These are phyloP conservation scores for Catocala nupta DNA, from an alignment of 2,888 invertebrate species.

Conservation along the genomic window DNA sequence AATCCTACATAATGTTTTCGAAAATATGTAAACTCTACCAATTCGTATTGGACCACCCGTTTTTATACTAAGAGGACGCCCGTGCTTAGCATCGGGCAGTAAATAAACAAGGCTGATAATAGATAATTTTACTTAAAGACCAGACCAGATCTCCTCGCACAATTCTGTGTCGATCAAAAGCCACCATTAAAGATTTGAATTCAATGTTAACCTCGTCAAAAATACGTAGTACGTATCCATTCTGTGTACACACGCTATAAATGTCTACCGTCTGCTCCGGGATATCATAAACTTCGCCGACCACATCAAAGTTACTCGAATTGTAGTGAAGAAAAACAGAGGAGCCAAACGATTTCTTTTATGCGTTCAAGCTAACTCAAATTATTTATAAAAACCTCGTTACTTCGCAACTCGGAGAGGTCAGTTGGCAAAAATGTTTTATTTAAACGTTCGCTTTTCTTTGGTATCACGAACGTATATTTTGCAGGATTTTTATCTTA, in stretches of 20 bases:
- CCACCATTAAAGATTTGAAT: neutral
- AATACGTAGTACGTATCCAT: constrained; percentile 17
- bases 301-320: constrained; percentile 50
- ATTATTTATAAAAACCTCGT: constrained; percentile 11
- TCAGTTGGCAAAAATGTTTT: neutral
- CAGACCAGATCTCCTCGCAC: no score
- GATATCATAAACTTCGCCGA: constrained; percentile 41
- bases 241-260: constrained; percentile 31
- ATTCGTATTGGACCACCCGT: no score
- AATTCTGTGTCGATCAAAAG: no score
- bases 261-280: constrained; percentile 26
- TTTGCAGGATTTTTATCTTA: no score
- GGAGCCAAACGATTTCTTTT: constrained; percentile 31
- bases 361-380: constrained; percentile 33
- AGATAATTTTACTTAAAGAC: no score
- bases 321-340: constrained; percentile 41
- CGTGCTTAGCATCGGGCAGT: no score
- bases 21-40: no score
- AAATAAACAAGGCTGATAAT: no score
- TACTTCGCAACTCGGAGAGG: neutral
- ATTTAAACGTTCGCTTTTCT: neutral
- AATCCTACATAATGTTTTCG: no score
- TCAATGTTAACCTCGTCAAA: constrained; percentile 6
- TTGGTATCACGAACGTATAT: neutral
- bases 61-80: no score